These are phyloP conservation scores for Luperina testacea DNA, from an alignment of 2,888 invertebrate species.

Conservation along the genomic window DNA sequence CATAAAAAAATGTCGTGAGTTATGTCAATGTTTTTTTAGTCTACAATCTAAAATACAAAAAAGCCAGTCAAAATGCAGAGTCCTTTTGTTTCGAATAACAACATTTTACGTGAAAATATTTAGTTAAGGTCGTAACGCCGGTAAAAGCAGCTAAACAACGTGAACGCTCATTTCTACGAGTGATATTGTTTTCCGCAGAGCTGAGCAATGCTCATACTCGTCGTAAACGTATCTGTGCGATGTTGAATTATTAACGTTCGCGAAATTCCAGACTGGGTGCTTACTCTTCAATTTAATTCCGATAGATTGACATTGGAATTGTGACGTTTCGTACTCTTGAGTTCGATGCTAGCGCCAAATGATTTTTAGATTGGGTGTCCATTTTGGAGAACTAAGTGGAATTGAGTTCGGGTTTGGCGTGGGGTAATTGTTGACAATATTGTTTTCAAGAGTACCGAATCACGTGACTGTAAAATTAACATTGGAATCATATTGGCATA, in stretches of 20 bases:
- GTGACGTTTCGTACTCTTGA: too few relatives aligned
- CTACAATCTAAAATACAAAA: background rate
- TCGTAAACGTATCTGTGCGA: conserved; percentile 22
- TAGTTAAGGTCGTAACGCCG: conserved; percentile 21
- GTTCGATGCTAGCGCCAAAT: too few relatives aligned
- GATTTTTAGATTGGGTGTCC: too few relatives aligned
- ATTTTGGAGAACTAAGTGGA: too few relatives aligned
- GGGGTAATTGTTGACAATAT: too few relatives aligned
- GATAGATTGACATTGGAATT: too few relatives aligned
- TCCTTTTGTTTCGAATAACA: conserved; percentile 25
- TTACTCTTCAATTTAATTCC: too few relatives aligned
- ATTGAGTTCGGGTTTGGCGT: too few relatives aligned
- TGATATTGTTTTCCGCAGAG: conserved; percentile 55
- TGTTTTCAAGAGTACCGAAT: too few relatives aligned
- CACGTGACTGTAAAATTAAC: too few relatives aligned
- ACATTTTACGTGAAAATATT: conserved; percentile 46
- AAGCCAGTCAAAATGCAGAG: background rate
- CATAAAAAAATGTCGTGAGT: background rate
- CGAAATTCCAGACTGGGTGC: conserved; percentile 38
- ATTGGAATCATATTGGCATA: too few relatives aligned
- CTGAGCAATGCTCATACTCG: conserved; percentile 47
- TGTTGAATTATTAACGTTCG: conserved; percentile 41
- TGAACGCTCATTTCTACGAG: conserved; percentile 40
- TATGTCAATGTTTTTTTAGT: conserved; percentile 12
- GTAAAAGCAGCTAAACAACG: conserved; percentile 50